Evolutionary conservation across 2,113 vertebrate genomes (phyloP).

Genomic region (Chlorodrepanis virens): DNA sequence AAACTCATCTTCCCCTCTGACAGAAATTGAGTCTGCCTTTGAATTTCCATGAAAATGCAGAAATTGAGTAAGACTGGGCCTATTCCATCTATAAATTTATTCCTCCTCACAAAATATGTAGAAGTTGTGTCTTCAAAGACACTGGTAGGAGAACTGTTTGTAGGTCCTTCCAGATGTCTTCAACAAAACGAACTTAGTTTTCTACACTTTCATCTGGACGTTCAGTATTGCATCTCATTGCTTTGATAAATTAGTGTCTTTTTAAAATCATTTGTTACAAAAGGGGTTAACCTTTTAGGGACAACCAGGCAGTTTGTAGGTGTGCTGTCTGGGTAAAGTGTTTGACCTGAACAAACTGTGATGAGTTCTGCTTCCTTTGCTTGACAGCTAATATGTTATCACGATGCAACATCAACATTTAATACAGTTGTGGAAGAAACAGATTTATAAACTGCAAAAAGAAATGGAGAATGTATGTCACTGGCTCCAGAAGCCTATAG

Average conservation of each 20-base stretch:
- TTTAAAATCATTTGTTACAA: background rate
- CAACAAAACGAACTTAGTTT: background rate
- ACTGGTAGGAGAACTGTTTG: background rate
- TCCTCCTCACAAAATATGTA: background rate
- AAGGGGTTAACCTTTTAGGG: background rate
- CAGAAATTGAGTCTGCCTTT: background rate
- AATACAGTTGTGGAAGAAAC: background rate
- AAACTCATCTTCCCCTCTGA: background rate
- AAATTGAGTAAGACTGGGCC: background rate
- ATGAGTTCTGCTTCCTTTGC: background rate
- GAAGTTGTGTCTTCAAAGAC: background rate
- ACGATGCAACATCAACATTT: background rate
- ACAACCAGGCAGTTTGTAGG: background rate
- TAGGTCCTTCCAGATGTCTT: background rate
- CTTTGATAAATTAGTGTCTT: background rate
- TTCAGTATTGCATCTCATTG: background rate
- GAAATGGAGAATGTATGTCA: background rate
- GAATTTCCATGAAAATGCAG: background rate
- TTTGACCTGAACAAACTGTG: background rate
- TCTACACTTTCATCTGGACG: background rate
- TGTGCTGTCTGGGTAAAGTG: background rate
- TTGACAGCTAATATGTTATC: background rate
- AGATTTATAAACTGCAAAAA: background rate
- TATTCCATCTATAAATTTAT: background rate
- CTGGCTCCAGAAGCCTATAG: background rate